Base-by-base conservation (phyloP, 2,797 vertebrate species). In the Sebastolobus alascanus region DNA sequence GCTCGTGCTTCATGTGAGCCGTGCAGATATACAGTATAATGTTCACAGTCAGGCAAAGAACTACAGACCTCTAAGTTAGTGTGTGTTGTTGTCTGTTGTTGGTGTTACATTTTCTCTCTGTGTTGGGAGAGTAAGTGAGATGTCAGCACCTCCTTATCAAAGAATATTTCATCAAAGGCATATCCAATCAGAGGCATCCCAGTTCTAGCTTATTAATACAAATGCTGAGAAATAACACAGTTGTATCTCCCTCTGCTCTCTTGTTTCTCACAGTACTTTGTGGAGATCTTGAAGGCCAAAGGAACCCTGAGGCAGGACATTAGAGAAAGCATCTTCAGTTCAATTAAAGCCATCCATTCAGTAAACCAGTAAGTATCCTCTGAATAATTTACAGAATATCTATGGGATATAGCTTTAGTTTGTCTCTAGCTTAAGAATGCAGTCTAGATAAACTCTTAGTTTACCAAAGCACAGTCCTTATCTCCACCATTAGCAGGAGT, bases 201-300 rank as follows among this genome's bases (percentile, higher is more conserved):
- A 65, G 38, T 59, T 79, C 82, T 70, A 89, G 20, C 33, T 55
- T 92, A 89, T 84, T 80, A 82, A 74, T 80, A 75, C 75, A 64
- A 22, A 68, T 63, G 20, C 37, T 43, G 56, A 70, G 20, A 33
- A 69, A 37, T 74, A 38, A 71, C 43, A 1, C 37, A 0, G 13
- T 29, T 73, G 58, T 69, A 4, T 81, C 64, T 84, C 68, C 31
- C 12, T 67, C 58, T 85, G 73, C 46, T 66, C 56, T 88, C 29
- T 77, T 80, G 46, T 87, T 87, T 83, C 82, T 66, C 66, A 60
- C 88, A 99, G 98, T 98, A 97, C 89, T 98, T 99, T 90, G 93
- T 98, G 94, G 96, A 95, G 75, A 97, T 98, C 93, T 91, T 99
- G 92, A 97, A 96, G 91, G 97, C 97, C 93, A 99, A 98, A 95